Percentiles rank a stretch among this genome's conserved stretches.
phyloP scores from a whole-genome alignment of 2,888 invertebrate genomes.

The Anoplius nigerrimus region DNA sequence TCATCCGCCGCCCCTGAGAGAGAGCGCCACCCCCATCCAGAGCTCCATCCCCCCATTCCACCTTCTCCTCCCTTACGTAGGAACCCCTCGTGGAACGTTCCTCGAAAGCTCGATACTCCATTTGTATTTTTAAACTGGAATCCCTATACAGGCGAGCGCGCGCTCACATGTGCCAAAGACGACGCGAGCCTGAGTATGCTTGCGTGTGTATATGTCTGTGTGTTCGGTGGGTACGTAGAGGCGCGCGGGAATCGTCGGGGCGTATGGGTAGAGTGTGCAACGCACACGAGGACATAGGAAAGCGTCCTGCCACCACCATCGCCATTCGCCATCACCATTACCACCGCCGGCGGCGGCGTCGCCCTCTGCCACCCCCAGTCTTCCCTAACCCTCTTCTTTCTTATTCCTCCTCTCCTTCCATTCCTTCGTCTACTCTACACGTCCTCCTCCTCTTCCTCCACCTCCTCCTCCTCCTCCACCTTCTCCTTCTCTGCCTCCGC shows the following conservation, averaged over 20 bases:
- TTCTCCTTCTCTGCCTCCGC: constrained; percentile 26
- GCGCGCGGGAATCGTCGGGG: neutral
- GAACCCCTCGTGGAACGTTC: constrained; percentile 58
- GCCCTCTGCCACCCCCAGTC: constrained; percentile 46
- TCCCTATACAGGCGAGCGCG: constrained; percentile 64
- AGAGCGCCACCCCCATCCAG: constrained; percentile 29
- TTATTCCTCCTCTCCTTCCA: constrained; percentile 23
- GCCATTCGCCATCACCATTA: constrained; percentile 70
- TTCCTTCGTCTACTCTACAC: constrained; percentile 19
- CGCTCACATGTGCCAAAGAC: constrained; percentile 20
- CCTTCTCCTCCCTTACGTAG: constrained; percentile 19
- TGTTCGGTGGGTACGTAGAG: neutral
- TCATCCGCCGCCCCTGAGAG: constrained; percentile 42
- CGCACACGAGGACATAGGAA: constrained; percentile 45
- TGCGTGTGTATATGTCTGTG: constrained; percentile 12
- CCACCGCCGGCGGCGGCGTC: constrained; percentile 61
- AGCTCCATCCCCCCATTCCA: constrained; percentile 11
- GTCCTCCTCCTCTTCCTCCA: constrained; percentile 19
- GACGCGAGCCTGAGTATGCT: constrained; percentile 10
- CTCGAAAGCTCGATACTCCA: constrained; percentile 73
- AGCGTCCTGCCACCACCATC: constrained; percentile 66
- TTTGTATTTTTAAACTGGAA: constrained; percentile 74
- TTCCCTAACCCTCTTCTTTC: constrained; percentile 41
- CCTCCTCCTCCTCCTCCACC: constrained; percentile 27
- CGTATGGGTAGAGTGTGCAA: constrained; percentile 16